Evolutionary conservation across 2,113 vertebrate species (phyloP).

Genomic region (Apus apus): DNA sequence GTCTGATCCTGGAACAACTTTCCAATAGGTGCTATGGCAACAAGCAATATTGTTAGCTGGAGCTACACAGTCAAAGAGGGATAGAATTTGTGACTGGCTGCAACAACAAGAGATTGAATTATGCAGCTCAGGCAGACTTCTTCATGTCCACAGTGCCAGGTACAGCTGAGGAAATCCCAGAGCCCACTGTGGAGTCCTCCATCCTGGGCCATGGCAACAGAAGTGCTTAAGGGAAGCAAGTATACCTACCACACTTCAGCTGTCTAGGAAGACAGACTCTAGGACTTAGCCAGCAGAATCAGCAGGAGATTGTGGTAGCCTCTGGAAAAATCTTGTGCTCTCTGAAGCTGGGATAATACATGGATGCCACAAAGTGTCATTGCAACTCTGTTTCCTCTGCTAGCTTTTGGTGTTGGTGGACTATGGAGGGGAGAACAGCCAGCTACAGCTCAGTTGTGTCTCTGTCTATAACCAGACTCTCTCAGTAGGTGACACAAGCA

Average conservation of each 20-base stretch:
- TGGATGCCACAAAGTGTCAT: neutral
- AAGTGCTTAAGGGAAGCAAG: neutral
- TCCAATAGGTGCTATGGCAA: neutral
- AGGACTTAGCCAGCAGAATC: neutral
- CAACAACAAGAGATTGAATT: neutral
- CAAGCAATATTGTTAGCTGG: neutral
- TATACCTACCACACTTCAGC: accelerated
- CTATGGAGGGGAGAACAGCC: neutral
- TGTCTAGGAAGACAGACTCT: neutral
- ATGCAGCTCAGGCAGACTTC: neutral
- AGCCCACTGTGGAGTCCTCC: neutral
- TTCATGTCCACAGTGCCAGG: neutral
- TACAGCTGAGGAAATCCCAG: neutral
- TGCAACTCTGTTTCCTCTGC: neutral
- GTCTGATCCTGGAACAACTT: neutral
- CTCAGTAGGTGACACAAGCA: neutral
- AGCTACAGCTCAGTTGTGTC: neutral
- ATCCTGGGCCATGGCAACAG: neutral
- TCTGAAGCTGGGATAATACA: neutral
- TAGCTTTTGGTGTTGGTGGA: accelerated
- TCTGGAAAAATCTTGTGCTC: neutral
- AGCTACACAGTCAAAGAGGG: neutral
- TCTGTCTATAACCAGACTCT: neutral
- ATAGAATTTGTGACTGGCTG: neutral
- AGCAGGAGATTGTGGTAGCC: neutral